Conservation (phyloP, 2,797 vertebrate genomes). For the Alectoris magna region DNA sequence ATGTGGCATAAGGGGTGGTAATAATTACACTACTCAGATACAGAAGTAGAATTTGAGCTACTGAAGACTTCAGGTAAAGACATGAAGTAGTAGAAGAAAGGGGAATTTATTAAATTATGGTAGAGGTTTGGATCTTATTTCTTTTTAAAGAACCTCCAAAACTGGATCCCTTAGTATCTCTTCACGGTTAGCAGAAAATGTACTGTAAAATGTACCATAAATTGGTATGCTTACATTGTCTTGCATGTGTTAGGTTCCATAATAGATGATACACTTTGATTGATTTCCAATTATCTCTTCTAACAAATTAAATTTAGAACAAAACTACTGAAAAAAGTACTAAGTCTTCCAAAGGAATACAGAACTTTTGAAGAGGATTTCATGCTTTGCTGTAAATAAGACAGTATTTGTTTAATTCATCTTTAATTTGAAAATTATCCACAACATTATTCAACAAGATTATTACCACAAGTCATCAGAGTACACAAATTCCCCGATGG, state of each 20-base stretch:
- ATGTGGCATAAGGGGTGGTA: neutral
- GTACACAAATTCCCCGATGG: neutral
- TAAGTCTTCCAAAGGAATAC: neutral
- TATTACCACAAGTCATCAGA: neutral
- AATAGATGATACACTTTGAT: neutral
- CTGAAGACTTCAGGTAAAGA: neutral
- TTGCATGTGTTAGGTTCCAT: neutral
- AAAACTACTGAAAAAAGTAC: conserved; percentile 10
- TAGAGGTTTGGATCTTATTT: neutral
- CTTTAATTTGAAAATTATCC: conserved; percentile 1
- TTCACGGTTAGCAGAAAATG: neutral
- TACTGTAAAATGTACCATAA: neutral
- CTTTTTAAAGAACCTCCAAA: conserved; percentile 17
- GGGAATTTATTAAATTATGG: neutral
- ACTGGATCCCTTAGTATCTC: neutral
- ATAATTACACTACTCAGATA: neutral
- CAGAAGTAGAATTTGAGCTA: neutral
- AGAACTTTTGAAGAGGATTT: neutral
- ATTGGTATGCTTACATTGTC: neutral
- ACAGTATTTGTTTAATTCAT: neutral
- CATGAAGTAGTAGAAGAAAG: neutral
- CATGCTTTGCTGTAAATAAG: neutral
- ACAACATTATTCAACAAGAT: neutral
- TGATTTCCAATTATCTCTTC: neutral
- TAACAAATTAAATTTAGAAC: conserved; percentile 4